Percentiles rank a stretch among this genome's conserved stretches.
phyloP scores from a whole-genome alignment of 1,140 invertebrate species.

The Zophobas atratus region DNA sequence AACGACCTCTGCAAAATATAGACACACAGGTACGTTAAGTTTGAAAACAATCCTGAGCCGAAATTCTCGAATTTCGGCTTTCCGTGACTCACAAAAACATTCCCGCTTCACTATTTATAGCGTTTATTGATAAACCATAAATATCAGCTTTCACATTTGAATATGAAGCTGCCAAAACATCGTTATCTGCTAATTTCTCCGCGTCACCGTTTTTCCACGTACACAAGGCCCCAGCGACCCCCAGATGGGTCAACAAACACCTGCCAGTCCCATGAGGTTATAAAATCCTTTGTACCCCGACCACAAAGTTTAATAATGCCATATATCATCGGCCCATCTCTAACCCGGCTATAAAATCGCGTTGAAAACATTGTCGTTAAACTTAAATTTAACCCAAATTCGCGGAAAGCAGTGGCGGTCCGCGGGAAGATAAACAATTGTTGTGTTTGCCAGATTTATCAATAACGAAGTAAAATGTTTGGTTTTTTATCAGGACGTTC shows the following conservation, averaged over 20 bases:
- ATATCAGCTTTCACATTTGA: no score
- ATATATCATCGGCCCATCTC: conserved; percentile 1
- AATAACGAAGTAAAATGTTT: neutral
- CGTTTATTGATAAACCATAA: no score
- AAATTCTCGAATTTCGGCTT: no score
- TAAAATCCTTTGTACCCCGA: neutral
- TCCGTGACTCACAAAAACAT: no score
- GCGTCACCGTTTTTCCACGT: no score
- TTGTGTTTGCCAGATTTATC: conserved; percentile 20
- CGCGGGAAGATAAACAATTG: conserved; percentile 9
- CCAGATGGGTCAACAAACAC: neutral
- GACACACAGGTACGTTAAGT: no score
- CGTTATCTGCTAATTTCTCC: no score
- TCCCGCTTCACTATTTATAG: no score
- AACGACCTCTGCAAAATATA: no score
- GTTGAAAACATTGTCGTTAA: conserved; percentile 1
- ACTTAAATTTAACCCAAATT: neutral
- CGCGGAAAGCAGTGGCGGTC: neutral
- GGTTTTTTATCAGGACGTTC: conserved; percentile 32
- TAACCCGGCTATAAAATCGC: conserved; percentile 3
- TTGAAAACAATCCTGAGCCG: no score
- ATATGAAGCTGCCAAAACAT: no score
- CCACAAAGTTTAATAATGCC: conserved; percentile 1
- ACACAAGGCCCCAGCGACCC: no score
- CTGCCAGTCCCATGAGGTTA: neutral